Conservation (phyloP, 2,113 vertebrate genomes). For the Tragelaphus buxtoni region DNA sequence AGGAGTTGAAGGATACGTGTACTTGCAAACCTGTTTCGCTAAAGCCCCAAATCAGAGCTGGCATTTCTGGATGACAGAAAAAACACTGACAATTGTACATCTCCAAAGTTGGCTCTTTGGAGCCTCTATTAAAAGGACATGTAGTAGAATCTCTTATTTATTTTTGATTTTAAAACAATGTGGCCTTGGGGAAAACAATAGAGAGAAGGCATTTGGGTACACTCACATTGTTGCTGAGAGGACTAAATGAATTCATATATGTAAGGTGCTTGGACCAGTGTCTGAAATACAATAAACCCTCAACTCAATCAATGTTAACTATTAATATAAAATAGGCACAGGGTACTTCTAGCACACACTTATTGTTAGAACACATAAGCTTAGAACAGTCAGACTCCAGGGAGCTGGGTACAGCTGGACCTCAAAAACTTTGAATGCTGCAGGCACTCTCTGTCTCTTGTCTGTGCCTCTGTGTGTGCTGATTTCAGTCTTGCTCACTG, state of each 20-base stretch:
- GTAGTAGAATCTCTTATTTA: not conserved
- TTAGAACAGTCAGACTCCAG: not conserved
- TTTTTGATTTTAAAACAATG: slow-evolving; percentile 13
- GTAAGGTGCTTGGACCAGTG: not conserved
- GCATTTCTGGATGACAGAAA: not conserved
- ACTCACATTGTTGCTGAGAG: not conserved
- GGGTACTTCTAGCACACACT: not conserved
- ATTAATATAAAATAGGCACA: not conserved
- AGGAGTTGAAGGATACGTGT: not conserved
- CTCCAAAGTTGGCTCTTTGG: not conserved
- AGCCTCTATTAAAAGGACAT: not conserved
- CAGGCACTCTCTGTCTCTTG: not conserved
- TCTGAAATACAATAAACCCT: not conserved
- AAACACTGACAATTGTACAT: not conserved
- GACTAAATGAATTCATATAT: not conserved
- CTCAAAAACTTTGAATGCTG: not conserved
- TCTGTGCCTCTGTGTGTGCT: not conserved
- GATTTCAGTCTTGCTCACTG: not conserved
- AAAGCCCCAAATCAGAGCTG: not conserved
- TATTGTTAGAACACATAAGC: not conserved
- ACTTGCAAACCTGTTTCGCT: not conserved
- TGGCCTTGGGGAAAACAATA: not conserved
- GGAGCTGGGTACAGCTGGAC: not conserved
- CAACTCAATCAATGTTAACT: not conserved
- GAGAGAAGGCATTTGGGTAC: not conserved